A percentile compares a stretch with the other conserved stretches of the same genome.
phyloP scores from a whole-genome alignment of 2,888 invertebrate species.

The Prenolepis imparis region DNA sequence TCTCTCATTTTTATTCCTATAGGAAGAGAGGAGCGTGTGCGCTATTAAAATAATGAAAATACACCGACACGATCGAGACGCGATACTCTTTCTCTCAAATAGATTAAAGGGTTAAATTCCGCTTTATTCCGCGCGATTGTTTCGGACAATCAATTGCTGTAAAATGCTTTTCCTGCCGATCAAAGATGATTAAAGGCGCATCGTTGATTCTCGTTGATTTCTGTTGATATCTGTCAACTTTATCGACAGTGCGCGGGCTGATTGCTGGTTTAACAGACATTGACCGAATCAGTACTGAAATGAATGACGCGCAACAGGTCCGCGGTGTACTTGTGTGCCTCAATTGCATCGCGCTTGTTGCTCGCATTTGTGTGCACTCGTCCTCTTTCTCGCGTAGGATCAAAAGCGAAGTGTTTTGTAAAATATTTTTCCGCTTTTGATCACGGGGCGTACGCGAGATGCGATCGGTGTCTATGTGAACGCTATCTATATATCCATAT shows the following conservation, averaged over 20 bases:
- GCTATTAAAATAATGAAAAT: background rate
- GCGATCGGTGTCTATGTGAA: background rate
- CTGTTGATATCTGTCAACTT: constrained; percentile 69
- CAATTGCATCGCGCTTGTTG: constrained; percentile 77
- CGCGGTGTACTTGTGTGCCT: constrained; percentile 75
- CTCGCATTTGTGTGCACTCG: constrained; percentile 71
- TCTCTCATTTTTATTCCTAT: background rate
- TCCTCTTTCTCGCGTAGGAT: constrained; percentile 39
- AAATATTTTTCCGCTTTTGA: constrained; percentile 55
- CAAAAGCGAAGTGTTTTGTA: constrained; percentile 49
- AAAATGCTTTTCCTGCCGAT: constrained; percentile 29
- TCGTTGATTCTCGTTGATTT: constrained; percentile 52
- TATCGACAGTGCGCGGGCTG: constrained; percentile 64
- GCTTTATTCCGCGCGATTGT: constrained; percentile 30
- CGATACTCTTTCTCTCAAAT: background rate
- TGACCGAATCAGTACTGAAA: constrained; percentile 82
- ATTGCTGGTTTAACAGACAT: constrained; percentile 76
- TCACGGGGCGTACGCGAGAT: constrained; percentile 9
- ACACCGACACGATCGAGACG: background rate
- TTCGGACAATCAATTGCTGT: constrained; percentile 35
- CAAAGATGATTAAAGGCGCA: constrained; percentile 51
- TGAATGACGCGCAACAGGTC: constrained; percentile 83
- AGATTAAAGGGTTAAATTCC: constrained; percentile 23
- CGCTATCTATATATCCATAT: background rate
- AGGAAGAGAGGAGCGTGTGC: background rate